Evolutionary conservation across 2,888 invertebrate genomes (phyloP).

Genomic region (Plutella xylostella): DNA sequence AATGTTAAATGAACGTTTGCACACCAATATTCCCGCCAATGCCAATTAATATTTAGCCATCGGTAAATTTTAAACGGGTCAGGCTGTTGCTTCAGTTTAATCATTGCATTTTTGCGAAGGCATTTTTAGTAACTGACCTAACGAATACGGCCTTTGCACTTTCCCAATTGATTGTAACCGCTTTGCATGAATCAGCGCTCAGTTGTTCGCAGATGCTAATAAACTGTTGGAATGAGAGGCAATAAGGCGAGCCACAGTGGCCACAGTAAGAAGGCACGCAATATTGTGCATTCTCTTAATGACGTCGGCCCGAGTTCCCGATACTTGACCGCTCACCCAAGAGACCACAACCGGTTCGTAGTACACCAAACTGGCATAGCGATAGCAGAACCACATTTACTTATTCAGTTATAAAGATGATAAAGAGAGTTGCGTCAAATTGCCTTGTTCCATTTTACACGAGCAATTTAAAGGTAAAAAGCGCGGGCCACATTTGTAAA

Average conservation of each 20-base stretch:
- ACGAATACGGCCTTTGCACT: not conserved
- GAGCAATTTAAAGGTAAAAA: not conserved
- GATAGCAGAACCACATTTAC: too few relatives aligned
- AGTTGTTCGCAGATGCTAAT: not conserved
- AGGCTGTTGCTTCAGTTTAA: too few relatives aligned
- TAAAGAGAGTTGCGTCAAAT: not conserved
- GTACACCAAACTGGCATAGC: too few relatives aligned
- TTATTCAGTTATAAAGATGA: not conserved
- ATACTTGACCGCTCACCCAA: constrained; percentile 29
- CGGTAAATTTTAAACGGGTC: too few relatives aligned
- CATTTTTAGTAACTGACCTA: too few relatives aligned
- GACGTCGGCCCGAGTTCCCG: constrained; percentile 2
- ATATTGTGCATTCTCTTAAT: constrained; percentile 1
- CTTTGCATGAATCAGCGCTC: not conserved
- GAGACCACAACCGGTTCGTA: constrained; percentile 32
- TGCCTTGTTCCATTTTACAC: not conserved
- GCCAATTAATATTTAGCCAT: too few relatives aligned
- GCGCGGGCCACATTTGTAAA: constrained; percentile 8
- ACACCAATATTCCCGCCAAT: too few relatives aligned
- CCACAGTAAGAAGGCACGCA: not conserved
- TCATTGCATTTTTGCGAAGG: too few relatives aligned
- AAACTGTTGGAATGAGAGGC: not conserved
- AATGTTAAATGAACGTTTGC: too few relatives aligned
- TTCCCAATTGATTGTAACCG: not conserved
- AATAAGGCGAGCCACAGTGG: not conserved